Conservation (phyloP, 2,113 vertebrate species). For the Peromyscus leucopus region DNA sequence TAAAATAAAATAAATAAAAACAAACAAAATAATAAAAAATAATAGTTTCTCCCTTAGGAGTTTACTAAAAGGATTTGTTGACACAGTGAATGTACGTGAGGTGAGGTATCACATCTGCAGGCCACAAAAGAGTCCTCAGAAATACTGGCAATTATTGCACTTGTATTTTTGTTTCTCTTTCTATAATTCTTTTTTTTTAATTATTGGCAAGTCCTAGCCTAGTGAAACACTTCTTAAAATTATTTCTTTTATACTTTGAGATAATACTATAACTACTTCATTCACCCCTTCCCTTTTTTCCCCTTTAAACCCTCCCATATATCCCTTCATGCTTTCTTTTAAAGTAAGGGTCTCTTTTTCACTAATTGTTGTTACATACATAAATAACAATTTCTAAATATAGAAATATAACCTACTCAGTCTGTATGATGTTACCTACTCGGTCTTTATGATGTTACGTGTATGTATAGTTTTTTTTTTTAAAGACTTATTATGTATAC, state of each 20-base stretch:
- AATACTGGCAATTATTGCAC: neutral
- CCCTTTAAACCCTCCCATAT: neutral
- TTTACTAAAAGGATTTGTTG: neutral
- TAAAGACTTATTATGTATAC: no score
- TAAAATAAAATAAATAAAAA: no score
- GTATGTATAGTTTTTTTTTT: no score
- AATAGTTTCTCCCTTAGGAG: neutral
- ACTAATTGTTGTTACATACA: neutral
- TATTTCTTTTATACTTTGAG: neutral
- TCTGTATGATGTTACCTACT: neutral
- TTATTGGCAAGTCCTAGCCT: neutral
- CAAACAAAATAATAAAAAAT: neutral
- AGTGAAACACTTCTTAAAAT: neutral
- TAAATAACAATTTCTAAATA: neutral
- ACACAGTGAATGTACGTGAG: neutral
- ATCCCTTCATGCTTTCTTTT: neutral
- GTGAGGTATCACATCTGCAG: neutral
- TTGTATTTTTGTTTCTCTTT: neutral
- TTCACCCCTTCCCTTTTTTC: neutral
- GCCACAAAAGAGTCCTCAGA: neutral
- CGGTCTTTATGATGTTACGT: neutral
- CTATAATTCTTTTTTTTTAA: neutral
- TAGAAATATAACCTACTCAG: neutral
- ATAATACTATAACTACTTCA: neutral
- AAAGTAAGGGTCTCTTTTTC: neutral